phyloP scores from a whole-genome alignment of 2,888 invertebrate species.

The Apotomis capreana region DNA sequence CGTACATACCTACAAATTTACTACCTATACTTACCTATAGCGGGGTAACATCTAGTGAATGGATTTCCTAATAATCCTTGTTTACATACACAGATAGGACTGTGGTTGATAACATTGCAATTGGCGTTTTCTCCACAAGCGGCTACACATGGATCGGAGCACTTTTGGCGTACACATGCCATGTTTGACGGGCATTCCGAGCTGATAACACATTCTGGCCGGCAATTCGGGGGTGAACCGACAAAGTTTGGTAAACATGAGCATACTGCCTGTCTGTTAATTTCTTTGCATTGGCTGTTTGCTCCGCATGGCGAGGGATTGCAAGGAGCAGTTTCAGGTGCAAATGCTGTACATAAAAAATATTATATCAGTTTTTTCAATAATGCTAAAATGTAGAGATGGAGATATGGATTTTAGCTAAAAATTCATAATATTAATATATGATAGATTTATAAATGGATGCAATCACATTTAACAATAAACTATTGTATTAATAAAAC shows the following conservation, averaged over 20 bases:
- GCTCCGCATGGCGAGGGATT: constrained; percentile 87
- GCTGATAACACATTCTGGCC: constrained; percentile 88
- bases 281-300: constrained; percentile 89
- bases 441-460: not conserved
- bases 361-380: not conserved
- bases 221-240: constrained; percentile 88
- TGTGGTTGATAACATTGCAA: constrained; percentile 86
- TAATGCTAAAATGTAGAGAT: too few species aligned
- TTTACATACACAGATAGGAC: constrained; percentile 90
- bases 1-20: constrained; percentile 8
- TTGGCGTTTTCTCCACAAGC: constrained; percentile 85
- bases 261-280: constrained; percentile 88
- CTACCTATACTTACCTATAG: constrained; percentile 65
- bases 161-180: constrained; percentile 88
- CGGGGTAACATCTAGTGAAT: constrained; percentile 87
- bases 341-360: constrained; percentile 54
- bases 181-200: constrained; percentile 86
- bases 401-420: too few species aligned
- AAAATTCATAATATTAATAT: too few species aligned
- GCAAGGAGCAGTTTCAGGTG: constrained; percentile 66
- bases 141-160: constrained; percentile 86
- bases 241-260: constrained; percentile 86
- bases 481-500: constrained; percentile 46
- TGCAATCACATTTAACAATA: not conserved
- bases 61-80: constrained; percentile 89